A percentile compares a stretch with the other conserved stretches of the same genome.
Evolutionary conservation across 2,797 vertebrate genomes (phyloP).

Genomic region (Allobates femoralis): DNA sequence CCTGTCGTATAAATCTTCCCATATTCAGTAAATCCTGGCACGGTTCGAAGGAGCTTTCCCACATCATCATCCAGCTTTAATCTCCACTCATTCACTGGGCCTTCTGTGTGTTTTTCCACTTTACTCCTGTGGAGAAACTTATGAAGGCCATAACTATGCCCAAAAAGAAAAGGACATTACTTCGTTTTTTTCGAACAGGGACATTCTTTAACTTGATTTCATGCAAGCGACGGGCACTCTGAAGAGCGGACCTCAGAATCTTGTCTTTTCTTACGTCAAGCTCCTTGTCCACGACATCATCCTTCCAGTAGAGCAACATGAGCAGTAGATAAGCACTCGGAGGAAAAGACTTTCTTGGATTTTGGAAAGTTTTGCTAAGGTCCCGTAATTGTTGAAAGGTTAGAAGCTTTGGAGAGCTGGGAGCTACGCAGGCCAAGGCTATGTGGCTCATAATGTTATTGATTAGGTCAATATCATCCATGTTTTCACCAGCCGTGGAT

Average conservation of each 20-base stretch:
- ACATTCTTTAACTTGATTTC: neutral
- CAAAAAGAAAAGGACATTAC: neutral
- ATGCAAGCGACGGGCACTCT: neutral
- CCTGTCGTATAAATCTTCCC: neutral
- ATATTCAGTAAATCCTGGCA: neutral
- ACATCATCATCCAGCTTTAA: neutral
- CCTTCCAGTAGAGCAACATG: neutral
- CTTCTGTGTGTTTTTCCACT: neutral
- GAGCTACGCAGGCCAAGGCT: slow-evolving; percentile 52
- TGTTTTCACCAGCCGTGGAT: slow-evolving; percentile 67
- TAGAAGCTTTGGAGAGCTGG: neutral
- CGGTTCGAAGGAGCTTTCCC: neutral
- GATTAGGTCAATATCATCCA: slow-evolving; percentile 76
- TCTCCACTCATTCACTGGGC: neutral
- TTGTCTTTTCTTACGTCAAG: neutral
- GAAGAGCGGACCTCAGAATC: neutral
- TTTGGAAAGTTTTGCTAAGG: neutral
- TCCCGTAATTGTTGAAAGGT: neutral
- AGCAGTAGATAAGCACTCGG: neutral
- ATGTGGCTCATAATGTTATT: slow-evolving; percentile 79
- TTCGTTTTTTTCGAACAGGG: neutral
- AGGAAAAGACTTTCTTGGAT: neutral
- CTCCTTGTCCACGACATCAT: neutral
- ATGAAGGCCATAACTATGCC: neutral
- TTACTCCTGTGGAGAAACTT: neutral